A percentile compares a stretch with the other conserved stretches of the same genome.
Conservation (phyloP, 2,888 invertebrate genomes). For the Alentia gelatinosa region DNA sequence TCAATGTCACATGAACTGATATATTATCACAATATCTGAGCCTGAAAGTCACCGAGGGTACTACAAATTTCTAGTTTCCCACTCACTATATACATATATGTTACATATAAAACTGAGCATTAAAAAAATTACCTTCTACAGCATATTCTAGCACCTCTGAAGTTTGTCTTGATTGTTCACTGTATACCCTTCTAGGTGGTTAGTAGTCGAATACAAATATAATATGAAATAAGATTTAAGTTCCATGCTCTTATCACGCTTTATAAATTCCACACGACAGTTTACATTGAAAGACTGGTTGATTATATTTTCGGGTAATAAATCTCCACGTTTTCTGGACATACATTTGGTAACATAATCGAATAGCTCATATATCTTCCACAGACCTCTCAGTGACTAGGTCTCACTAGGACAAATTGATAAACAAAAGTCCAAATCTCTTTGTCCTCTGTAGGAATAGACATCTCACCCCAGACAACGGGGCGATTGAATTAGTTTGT, state of each 20-base stretch:
- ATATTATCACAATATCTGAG: constrained; percentile 19
- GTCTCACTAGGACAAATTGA: not conserved
- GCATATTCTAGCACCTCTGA: constrained; percentile 15
- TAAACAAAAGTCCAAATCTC: not conserved
- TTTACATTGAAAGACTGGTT: not conserved
- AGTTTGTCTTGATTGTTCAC: not conserved
- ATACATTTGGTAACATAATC: not conserved
- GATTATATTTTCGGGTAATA: not conserved
- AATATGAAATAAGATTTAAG: not conserved
- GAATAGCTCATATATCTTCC: not conserved
- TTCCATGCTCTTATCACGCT: not conserved
- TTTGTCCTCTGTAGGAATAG: not conserved
- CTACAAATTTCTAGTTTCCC: not conserved
- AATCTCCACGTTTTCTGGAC: not conserved
- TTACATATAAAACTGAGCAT: not conserved
- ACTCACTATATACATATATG: not conserved
- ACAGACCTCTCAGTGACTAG: not conserved
- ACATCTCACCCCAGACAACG: not conserved
- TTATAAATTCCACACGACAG: not conserved
- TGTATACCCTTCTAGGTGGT: not conserved
- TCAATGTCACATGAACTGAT: constrained; percentile 4
- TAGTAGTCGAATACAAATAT: not conserved
- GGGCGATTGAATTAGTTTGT: not conserved
- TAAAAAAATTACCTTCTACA: not conserved
- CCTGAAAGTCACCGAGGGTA: constrained; percentile 35